Percentiles rank a stretch among this genome's conserved stretches.
phyloP scores from a whole-genome alignment of 2,888 invertebrate species.

The Morpho deidamia region DNA sequence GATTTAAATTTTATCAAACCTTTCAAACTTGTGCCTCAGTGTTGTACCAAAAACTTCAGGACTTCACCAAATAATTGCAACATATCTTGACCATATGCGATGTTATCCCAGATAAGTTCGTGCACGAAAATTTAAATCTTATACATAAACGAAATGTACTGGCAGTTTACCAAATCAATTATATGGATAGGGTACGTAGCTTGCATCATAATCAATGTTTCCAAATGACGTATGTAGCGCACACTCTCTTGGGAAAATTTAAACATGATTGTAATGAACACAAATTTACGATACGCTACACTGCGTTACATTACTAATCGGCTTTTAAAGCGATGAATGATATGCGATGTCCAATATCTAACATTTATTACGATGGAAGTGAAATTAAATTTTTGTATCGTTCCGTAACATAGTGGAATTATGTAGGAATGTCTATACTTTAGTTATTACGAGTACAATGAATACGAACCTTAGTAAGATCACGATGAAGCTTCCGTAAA shows the following conservation, averaged over 20 bases:
- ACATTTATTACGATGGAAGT: slow-evolving; percentile 33
- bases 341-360: slow-evolving; percentile 33
- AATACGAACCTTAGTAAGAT: slow-evolving; percentile 82
- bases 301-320: slow-evolving; percentile 37
- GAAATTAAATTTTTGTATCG: slow-evolving; percentile 7
- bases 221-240: slow-evolving; percentile 33
- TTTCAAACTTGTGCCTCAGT: slow-evolving; percentile 18
- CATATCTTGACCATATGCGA: slow-evolving; percentile 13
- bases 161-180: slow-evolving; percentile 35
- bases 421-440: slow-evolving; percentile 13
- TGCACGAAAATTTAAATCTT: slow-evolving; percentile 71
- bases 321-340: slow-evolving; percentile 49
- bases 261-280: slow-evolving; percentile 28
- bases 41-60: slow-evolving; percentile 30
- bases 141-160: slow-evolving; percentile 55
- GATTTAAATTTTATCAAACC: slow-evolving; percentile 69
- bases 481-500: slow-evolving; percentile 88
- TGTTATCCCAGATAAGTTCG: slow-evolving; percentile 24
- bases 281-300: slow-evolving; percentile 46
- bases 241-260: slow-evolving; percentile 30
- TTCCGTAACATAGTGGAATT: slow-evolving; percentile 10
- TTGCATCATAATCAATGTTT: slow-evolving; percentile 11
- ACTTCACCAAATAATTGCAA: slow-evolving; percentile 3
- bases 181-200: slow-evolving; percentile 7
- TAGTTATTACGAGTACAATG: slow-evolving; percentile 6